Evolutionary conservation across 2,888 invertebrate genomes (phyloP).

Genomic region (Pseudeuparius sepicola): DNA sequence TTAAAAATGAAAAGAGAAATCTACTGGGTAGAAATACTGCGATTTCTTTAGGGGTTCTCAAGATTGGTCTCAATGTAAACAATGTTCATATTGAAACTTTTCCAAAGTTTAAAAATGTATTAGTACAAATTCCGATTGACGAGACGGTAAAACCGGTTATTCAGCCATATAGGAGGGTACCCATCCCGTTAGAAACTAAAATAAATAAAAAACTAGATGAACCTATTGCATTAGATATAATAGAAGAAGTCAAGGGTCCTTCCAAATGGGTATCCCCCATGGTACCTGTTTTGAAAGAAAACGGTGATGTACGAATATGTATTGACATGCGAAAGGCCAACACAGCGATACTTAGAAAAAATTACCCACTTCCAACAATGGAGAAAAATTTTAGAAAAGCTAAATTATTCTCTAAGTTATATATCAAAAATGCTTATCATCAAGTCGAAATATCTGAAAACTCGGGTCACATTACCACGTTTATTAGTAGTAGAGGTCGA

Average conservation of each 20-base stretch:
- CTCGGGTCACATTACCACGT: conserved; percentile 18
- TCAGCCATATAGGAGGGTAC: conserved; percentile 29
- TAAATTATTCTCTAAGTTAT: conserved; percentile 13
- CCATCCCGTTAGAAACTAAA: conserved; percentile 26
- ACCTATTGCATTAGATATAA: conserved; percentile 22
- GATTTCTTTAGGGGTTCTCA: conserved; percentile 15
- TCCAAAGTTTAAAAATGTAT: conserved; percentile 13
- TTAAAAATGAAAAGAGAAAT: too few species aligned
- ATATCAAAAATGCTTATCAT: conserved; percentile 18
- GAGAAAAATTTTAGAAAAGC: conserved; percentile 11
- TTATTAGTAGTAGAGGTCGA: conserved; percentile 16
- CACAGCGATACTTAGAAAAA: conserved; percentile 13
- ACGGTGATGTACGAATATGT: conserved; percentile 14
- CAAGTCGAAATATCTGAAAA: conserved; percentile 17
- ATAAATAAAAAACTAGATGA: conserved; percentile 22
- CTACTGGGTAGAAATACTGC: conserved; percentile 18
- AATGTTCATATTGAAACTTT: conserved; percentile 9
- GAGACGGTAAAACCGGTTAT: too few species aligned
- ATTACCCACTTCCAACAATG: conserved; percentile 14
- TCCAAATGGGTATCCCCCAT: conserved; percentile 16
- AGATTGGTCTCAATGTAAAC: conserved; percentile 8
- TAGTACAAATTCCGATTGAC: conserved; percentile 12
- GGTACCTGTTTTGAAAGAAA: conserved; percentile 10
- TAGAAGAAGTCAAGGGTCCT: conserved; percentile 27
- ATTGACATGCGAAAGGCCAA: conserved; percentile 16